Conservation (phyloP, 2,113 vertebrate species). For the Deroptyus accipitrinus region DNA sequence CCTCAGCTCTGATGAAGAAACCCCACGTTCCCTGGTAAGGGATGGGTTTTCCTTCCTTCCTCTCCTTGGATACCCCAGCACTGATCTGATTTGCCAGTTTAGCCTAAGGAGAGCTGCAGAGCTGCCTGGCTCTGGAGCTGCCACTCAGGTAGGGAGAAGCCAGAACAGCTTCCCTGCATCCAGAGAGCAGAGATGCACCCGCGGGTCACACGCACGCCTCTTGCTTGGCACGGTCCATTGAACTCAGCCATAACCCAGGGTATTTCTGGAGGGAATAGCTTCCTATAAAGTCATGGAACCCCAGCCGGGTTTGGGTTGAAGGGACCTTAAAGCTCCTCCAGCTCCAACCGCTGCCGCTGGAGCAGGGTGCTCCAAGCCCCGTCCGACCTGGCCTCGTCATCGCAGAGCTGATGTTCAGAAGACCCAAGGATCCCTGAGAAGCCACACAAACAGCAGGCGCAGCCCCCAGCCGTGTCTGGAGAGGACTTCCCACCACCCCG, state of each 20-base stretch:
- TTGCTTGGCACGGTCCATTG: background rate
- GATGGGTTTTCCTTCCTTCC: background rate
- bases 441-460: too few relatives aligned
- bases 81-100: background rate
- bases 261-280: background rate
- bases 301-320: background rate
- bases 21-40: background rate
- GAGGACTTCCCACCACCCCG: too few relatives aligned
- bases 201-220: fast-evolving
- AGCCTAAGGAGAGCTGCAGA: background rate
- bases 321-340: background rate
- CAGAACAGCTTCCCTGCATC: background rate
- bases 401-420: background rate
- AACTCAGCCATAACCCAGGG: background rate
- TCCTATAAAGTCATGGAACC: background rate
- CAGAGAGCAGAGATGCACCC: background rate
- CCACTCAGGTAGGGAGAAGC: background rate
- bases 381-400: background rate
- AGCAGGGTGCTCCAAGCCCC: background rate
- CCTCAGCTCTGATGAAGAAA: background rate
- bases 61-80: background rate
- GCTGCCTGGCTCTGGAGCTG: background rate
- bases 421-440: background rate
- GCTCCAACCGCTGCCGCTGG: background rate
- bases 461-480: background rate